Base-by-base conservation (phyloP, 2,888 invertebrate genomes). In the Griposia aprilina region DNA sequence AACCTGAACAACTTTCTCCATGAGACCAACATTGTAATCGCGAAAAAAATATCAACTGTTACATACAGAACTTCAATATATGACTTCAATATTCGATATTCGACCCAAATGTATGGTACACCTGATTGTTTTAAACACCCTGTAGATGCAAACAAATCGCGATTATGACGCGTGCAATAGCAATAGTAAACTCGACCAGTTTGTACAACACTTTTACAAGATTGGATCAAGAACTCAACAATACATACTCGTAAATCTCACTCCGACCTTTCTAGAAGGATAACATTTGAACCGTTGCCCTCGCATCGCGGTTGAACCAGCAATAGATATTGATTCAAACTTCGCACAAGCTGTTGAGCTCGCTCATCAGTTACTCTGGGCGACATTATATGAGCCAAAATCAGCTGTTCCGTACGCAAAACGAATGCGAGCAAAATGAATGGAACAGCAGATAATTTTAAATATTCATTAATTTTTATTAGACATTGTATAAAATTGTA, bases 311-410 rank as follows among this genome's bases (percentile, higher is more conserved):
- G 55, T 62, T 71, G 57, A 48, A 69, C 50, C 60, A 30, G 73
- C 60, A 5, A 80, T 69, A 67, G 73, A 78, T 81, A 78, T 74
- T 45, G 30, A 69, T 79, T 63, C 74, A 55, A 36, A 52, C 65
- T 67, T 60, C 10, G 6, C 30, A 23, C 6, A 41, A 41, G 41
- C 7, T 41, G 41, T 20, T 30, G 60, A 20, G 60, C 10, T 30
- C 5, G 10, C 60, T 30, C 60, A 60, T 60, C 62, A 62, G 10
- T 62, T 62, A 30, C 30, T 30, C 60, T 60, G 30, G 30, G 30
- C 62, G 20, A 30, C 11, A 62, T 30, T 62, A 1, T 62, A 11
- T 20, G 10, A 20, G 20, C 30, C 20, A 30, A 26, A 60, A 26
- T 26, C 26, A 60, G 17, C 17, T 17, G 59, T 60, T 60, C 17